Percentiles rank a stretch among this genome's conserved stretches.
Conservation (phyloP, 2,888 invertebrate genomes). For the Caenorhabditis sinica region DNA sequence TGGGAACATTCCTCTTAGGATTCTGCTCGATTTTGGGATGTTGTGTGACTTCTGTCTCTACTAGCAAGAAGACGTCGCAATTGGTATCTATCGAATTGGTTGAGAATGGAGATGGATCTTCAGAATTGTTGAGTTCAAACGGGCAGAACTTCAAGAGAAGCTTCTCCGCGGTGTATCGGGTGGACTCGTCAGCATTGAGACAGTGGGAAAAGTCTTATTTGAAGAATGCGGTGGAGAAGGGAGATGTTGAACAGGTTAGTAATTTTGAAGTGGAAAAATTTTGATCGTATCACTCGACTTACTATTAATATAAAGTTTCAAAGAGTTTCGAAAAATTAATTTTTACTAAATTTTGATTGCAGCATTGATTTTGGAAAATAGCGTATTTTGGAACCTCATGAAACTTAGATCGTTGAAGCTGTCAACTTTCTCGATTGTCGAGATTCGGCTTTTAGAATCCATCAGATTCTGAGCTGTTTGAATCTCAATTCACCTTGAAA, state of each 20-base stretch:
- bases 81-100: conserved; percentile 81
- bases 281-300: too few species aligned
- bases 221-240: conserved; percentile 64
- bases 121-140: conserved; percentile 59
- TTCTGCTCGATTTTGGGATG: conserved; percentile 80
- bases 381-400: too few species aligned
- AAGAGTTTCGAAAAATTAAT: too few species aligned
- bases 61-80: conserved; percentile 74
- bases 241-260: conserved; percentile 43
- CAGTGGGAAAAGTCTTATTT: conserved; percentile 80
- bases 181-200: conserved; percentile 80
- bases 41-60: conserved; percentile 77
- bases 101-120: conserved; percentile 73
- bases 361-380: too few species aligned
- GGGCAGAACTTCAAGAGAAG: conserved; percentile 76
- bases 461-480: too few species aligned
- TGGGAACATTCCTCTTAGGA: conserved; percentile 76
- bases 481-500: too few species aligned
- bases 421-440: too few species aligned
- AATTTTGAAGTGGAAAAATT: too few species aligned
- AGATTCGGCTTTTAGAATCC: too few species aligned
- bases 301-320: too few species aligned
- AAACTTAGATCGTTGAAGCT: too few species aligned
- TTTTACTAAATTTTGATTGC: too few species aligned
- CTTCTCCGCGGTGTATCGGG: conserved; percentile 73